A percentile compares a stretch with the other conserved stretches of the same genome.
phyloP scores from a whole-genome alignment of 2,113 vertebrate genomes.

The Motacilla tschutschensis region DNA sequence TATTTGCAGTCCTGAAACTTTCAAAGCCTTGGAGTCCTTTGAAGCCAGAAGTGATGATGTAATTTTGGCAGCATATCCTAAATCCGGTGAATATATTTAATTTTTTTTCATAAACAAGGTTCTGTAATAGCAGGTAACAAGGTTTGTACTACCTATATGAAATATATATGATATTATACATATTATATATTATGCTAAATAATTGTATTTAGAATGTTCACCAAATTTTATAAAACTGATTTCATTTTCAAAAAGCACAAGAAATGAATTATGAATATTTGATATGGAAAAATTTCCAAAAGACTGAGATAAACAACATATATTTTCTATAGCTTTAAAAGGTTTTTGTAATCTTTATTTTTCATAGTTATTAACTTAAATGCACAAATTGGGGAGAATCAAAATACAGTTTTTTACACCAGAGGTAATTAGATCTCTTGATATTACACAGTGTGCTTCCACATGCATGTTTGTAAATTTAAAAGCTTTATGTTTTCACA shows the following conservation, averaged over 20 bases:
- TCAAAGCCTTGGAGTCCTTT: conserved; percentile 30
- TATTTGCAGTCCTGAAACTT: not conserved
- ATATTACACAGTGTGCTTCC: not conserved
- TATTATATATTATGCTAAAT: not conserved
- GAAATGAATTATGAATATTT: not conserved
- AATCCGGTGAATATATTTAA: conserved; percentile 17
- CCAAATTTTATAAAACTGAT: not conserved
- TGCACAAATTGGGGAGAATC: not conserved
- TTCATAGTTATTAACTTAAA: not conserved
- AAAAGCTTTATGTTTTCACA: not conserved
- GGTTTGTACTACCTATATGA: not conserved
- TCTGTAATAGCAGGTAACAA: not conserved
- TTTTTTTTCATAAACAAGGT: not conserved
- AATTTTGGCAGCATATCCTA: conserved; percentile 32
- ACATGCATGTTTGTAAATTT: not conserved
- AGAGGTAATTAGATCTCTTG: not conserved
- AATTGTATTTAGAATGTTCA: not conserved
- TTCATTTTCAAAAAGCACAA: not conserved
- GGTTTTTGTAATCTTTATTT: not conserved
- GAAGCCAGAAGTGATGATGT: conserved; percentile 48
- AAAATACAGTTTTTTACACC: not conserved
- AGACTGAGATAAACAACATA: not conserved
- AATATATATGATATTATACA: too few relatives aligned
- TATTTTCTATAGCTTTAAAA: not conserved
- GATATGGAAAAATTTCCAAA: not conserved